These are phyloP conservation scores for Sebastes miniatus DNA, from an alignment of 2,797 vertebrate species.

Conservation along the genomic window DNA sequence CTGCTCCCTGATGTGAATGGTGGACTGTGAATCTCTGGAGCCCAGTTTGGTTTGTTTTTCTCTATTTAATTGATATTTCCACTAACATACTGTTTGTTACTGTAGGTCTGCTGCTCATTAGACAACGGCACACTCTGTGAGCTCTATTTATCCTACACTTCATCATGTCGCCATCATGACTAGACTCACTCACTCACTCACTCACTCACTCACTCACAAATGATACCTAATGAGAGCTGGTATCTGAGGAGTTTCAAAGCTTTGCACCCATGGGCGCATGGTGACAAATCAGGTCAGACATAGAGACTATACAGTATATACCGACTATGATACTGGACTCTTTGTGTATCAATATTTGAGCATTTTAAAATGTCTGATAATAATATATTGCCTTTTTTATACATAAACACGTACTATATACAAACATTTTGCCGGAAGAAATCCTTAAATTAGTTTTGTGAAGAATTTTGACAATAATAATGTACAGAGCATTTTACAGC, in stretches of 20 bases:
- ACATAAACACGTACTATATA: neutral
- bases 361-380: neutral
- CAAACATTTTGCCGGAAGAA: neutral
- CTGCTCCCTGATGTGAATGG: constrained; percentile 1
- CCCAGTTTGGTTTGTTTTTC: neutral
- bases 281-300: neutral
- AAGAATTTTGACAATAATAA: neutral
- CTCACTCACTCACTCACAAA: neutral
- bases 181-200: too few relatives aligned
- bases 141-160: neutral
- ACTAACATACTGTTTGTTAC: neutral
- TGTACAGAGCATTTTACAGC: neutral
- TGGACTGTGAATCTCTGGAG: neutral
- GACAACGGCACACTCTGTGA: neutral
- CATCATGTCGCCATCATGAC: neutral
- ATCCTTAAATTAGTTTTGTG: neutral
- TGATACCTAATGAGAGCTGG: neutral
- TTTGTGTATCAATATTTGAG: neutral
- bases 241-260: neutral
- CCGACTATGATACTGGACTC: neutral
- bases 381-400: neutral
- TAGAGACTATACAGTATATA: neutral
- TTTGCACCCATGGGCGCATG: neutral
- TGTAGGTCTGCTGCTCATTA: neutral
- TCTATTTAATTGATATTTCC: neutral